Base-by-base conservation (phyloP, 2,888 invertebrate species). In the Ochropacha duplaris region DNA sequence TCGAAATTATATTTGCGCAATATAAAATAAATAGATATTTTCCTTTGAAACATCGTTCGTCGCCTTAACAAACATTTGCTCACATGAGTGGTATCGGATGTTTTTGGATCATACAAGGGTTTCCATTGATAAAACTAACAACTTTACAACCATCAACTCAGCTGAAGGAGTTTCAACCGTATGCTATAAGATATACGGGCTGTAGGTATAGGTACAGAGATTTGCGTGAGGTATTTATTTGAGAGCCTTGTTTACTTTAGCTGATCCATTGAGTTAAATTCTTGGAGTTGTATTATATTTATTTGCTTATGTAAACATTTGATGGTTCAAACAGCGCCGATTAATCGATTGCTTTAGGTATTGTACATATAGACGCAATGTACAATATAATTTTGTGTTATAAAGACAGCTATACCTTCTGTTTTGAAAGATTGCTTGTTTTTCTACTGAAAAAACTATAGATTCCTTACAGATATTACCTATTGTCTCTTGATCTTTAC, bases 91-190 rank as follows among this genome's bases (percentile, higher is more conserved):
- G 76, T 79, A 78, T 87, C 81, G 83, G 83, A 87, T 84, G 85
- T 86, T 84, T 86, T 83, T 75, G 77, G 83, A 86, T 86, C 87
- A 83, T 77, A 86, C 84, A 86, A 87, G 81, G 76, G 81, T 78
- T 75, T 74, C 81, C 83, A 84, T 84, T 85, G 82, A 86, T 85
- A 82, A 73, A 66, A 70, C 74, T 75, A 70, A 72, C 68, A 68
- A 65, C 64, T 66, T 58, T 63, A 67, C 51, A 39, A 51, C 44
- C 55, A 39, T 52, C 57, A 54, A 60, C 8, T 0, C 22, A 31
- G 0, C 22, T 52, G 50, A 19, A n/a, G 19, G 2, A 69, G 56
- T 57, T 22, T 63, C 28, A 56, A 69, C 72, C 64, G 63, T 74
- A 71, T 12, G 0, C 0, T n/a, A 0, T 1, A n/a, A 1, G 4